Evolutionary conservation across 2,113 vertebrate species (phyloP).

Genomic region (Ahaetulla prasina): DNA sequence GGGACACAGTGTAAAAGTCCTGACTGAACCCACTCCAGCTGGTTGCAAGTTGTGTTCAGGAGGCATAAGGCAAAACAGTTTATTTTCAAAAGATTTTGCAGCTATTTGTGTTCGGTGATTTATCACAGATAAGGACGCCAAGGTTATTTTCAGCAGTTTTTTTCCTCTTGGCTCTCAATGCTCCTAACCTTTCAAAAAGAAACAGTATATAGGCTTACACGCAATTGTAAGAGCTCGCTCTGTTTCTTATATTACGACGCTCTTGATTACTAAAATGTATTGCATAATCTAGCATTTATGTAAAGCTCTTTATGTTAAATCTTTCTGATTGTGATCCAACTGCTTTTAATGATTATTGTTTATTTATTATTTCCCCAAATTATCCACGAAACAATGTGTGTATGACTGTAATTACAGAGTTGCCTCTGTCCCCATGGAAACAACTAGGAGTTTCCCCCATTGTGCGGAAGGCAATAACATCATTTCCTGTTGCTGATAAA

Average conservation of each 20-base stretch:
- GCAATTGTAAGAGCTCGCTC: not conserved
- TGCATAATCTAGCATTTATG: not conserved
- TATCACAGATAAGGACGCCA: not conserved
- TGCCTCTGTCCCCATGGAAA: constrained; percentile 68
- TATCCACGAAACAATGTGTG: fast-evolving
- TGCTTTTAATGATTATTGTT: not conserved
- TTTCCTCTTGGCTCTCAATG: fast-evolving
- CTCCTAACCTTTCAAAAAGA: not conserved
- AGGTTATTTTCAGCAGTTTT: not conserved
- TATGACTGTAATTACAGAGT: constrained; percentile 41
- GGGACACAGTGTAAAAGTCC: constrained; percentile 15
- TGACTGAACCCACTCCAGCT: not conserved
- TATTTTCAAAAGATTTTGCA: constrained; percentile 2
- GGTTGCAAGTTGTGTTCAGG: not conserved
- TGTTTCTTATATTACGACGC: not conserved
- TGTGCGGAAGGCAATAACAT: constrained; percentile 66
- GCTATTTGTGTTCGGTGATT: not conserved
- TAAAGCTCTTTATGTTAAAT: not conserved
- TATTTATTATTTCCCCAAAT: fast-evolving
- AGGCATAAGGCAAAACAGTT: not conserved
- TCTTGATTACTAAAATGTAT: not conserved
- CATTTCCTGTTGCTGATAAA: constrained; percentile 80
- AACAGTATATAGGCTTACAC: not conserved
- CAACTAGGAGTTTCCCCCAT: constrained; percentile 75
- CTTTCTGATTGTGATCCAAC: not conserved